Evolutionary conservation across 2,888 invertebrate species (phyloP), one percentile per base, ranked within the genome.

Genomic region (Chloroclystis v-ata): DNA sequence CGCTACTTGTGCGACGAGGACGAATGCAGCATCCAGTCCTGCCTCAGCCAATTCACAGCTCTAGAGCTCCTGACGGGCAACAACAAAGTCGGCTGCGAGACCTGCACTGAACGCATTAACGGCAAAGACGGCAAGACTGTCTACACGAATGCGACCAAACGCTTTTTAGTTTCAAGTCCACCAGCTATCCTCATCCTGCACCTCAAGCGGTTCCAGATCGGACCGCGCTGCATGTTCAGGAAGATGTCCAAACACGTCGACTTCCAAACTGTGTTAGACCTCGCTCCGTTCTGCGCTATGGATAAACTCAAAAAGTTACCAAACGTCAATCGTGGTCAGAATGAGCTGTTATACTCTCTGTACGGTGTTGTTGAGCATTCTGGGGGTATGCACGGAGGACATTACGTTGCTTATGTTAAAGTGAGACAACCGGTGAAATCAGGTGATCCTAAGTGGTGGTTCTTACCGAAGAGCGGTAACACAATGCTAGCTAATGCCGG

Each of bases 291-390:
- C 78, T 97, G 97, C 73, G 93, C 95, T 47, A 89, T 90, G 63
- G 90, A 91, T 54, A 90, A 91, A 65, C 79, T 90, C 12, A 88
- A 89, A 63, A 90, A 90, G 62, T 75, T 92, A 45, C 91, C 92
- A 10, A 90, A 90, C 54, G 89, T 91, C 13, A 72, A 80, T 40
- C 86, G 89, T n/a, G 90, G 90, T 7, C 92, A 93, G 69, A 90
- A 85, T 59, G 89, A 91, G 69, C 82, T 97, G 28, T 78, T 95
- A 20, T 99, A 99, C 76, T 93, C 96, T 0, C 84, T 99, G 42
- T 99, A 97, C 67, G 99, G 97, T 0, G 93, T 99, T 0, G 98
- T 99, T 1, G 97, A 97, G 70, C 99, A 99, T 73, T 94, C 94
- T 43, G 99, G 99, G 0, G 92, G 94, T 2, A 91, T 98, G 75